phyloP scores from a whole-genome alignment of 2,113 vertebrate species.

The Amblyopsis rosae region DNA sequence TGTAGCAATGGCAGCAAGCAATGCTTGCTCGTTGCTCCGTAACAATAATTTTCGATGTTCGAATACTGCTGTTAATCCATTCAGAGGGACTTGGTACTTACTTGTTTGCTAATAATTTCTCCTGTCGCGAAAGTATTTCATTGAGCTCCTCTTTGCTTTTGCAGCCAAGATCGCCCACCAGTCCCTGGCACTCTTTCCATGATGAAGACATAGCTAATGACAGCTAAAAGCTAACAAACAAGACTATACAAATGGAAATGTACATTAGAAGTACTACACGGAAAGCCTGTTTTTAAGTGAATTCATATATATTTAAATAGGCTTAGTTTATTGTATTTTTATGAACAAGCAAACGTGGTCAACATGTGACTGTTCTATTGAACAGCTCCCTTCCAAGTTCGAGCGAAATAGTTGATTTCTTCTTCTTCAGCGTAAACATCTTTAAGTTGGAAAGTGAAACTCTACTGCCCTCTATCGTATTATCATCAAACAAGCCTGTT shows the following conservation, averaged over 20 bases:
- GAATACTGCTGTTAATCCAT: too few relatives aligned
- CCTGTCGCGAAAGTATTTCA: constrained; percentile 85
- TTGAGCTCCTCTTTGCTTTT: constrained; percentile 80
- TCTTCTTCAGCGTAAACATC: constrained; percentile 22
- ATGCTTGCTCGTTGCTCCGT: too few relatives aligned
- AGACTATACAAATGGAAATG: neutral
- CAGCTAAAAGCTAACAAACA: constrained; percentile 32
- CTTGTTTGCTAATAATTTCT: constrained; percentile 85
- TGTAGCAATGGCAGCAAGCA: too few relatives aligned
- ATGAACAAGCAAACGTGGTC: too few relatives aligned
- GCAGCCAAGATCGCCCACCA: constrained; percentile 66
- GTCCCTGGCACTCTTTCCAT: constrained; percentile 69
- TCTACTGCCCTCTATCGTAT: constrained; percentile 26
- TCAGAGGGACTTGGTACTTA: constrained; percentile 58
- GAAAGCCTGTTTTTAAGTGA: neutral
- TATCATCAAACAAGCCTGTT: too few relatives aligned
- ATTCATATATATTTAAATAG: too few relatives aligned
- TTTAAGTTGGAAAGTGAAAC: neutral
- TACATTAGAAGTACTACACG: neutral
- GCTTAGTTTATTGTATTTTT: too few relatives aligned
- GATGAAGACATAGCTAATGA: constrained; percentile 64
- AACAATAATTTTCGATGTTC: too few relatives aligned
- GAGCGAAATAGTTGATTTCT: neutral
- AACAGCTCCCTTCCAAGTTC: too few relatives aligned
- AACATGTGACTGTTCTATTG: too few relatives aligned